Conservation (phyloP, 2,113 vertebrate species). For the Corythoichthys intestinalis region DNA sequence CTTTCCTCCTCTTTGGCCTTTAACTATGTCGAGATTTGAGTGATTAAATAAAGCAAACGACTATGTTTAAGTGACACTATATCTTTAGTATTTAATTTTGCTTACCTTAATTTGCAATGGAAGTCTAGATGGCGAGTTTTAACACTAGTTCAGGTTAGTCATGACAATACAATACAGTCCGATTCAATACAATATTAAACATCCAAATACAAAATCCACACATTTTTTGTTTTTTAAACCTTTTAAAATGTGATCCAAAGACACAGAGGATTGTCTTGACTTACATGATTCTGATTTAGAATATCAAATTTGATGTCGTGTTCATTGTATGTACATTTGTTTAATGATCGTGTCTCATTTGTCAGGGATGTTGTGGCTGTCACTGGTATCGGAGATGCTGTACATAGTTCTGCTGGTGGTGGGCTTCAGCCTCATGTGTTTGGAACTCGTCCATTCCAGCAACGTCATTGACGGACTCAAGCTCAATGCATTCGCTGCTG, state of each 20-base stretch:
- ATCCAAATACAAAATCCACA: neutral
- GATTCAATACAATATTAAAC: neutral
- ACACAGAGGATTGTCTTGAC: neutral
- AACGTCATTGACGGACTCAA: conserved; percentile 93
- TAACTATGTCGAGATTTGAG: neutral
- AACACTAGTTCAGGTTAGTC: neutral
- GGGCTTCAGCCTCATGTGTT: conserved; percentile 95
- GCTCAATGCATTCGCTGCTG: conserved; percentile 93
- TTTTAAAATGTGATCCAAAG: neutral
- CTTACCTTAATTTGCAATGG: conserved; percentile 1
- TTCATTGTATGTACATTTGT: neutral
- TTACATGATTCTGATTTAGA: neutral
- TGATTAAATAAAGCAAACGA: conserved; percentile 14
- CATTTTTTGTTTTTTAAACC: neutral
- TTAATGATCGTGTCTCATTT: neutral
- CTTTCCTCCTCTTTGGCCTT: neutral
- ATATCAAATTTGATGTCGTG: neutral
- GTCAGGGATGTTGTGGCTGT: conserved; percentile 91
- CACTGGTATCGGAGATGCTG: conserved; percentile 88
- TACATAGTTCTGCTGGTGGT: conserved; percentile 90
- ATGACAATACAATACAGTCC: neutral
- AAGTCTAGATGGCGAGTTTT: neutral
- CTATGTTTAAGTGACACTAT: neutral
- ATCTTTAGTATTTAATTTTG: conserved; percentile 7
- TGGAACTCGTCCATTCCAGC: conserved; percentile 89